These are phyloP conservation scores for Axea sp. DNA, from an alignment of 2,888 invertebrate species.

Conservation along the genomic window DNA sequence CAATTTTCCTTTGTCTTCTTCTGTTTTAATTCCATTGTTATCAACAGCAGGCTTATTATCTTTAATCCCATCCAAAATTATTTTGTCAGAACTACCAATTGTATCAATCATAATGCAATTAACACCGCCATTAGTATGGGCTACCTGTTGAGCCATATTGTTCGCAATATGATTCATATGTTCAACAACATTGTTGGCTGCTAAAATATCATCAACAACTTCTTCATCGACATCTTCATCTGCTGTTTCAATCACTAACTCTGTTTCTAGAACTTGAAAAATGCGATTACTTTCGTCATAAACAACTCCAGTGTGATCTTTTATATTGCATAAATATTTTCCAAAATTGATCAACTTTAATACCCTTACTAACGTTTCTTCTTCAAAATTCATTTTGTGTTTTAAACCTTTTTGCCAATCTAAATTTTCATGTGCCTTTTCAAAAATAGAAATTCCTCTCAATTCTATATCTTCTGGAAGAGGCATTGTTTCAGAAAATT, in stretches of 20 bases:
- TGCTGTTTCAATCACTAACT: neutral
- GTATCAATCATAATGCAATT: conserved; percentile 22
- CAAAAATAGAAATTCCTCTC: conserved; percentile 85
- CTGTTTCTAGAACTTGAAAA: conserved; percentile 64
- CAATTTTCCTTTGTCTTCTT: conserved; percentile 81
- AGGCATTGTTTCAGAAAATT: conserved; percentile 84
- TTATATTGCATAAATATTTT: conserved; percentile 83
- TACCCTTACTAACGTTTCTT: conserved; percentile 88
- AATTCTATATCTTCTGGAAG: conserved; percentile 88
- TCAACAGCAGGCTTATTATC: neutral
- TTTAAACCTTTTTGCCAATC: conserved; percentile 85
- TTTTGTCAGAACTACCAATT: neutral
- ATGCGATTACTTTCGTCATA: conserved; percentile 81
- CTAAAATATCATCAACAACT: conserved; percentile 29
- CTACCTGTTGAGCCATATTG: conserved; percentile 46
- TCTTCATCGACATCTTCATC: conserved; percentile 2
- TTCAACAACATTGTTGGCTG: conserved; percentile 40
- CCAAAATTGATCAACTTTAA: conserved; percentile 91
- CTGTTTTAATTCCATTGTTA: conserved; percentile 9
- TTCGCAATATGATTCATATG: conserved; percentile 50
- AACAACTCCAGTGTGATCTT: conserved; percentile 84
- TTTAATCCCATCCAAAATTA: neutral
- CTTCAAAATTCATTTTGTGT: conserved; percentile 81
- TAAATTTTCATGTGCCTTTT: conserved; percentile 84
- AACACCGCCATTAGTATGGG: neutral